These are phyloP conservation scores for Drusus annulatus DNA, from an alignment of 1,140 invertebrate species.

Conservation along the genomic window DNA sequence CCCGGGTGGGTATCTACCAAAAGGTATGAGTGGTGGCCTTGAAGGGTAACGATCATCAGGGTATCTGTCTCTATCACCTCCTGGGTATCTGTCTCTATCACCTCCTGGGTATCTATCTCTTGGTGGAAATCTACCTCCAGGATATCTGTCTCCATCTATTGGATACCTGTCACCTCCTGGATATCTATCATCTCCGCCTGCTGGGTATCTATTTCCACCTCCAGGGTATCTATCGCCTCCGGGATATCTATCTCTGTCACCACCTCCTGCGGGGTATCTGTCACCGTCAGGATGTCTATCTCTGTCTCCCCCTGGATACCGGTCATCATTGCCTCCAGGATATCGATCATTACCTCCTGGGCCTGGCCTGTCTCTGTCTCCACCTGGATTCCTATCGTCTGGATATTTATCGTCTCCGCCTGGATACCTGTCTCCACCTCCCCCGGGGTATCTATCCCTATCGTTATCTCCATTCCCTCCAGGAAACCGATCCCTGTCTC, in stretches of 20 bases:
- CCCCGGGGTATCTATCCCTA: conserved; percentile 63
- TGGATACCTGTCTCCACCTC: conserved; percentile 62
- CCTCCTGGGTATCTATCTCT: conserved; percentile 65
- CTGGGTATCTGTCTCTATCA: conserved; percentile 65
- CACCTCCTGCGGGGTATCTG: conserved; percentile 65
- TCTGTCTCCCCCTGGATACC: conserved; percentile 64
- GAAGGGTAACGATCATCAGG: conserved; percentile 57
- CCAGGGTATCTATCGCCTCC: conserved; percentile 56
- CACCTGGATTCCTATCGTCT: conserved; percentile 62
- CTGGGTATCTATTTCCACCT: conserved; percentile 63
- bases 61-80: conserved; percentile 54
- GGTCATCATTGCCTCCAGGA: conserved; percentile 65
- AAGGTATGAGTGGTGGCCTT: neutral
- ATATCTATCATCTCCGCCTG: conserved; percentile 60
- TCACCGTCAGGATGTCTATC: conserved; percentile 54
- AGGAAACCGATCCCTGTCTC: conserved; percentile 67
- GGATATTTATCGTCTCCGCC: conserved; percentile 61
- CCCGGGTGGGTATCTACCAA: conserved; percentile 62
- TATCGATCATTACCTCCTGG: conserved; percentile 47
- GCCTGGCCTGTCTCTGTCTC: conserved; percentile 58
- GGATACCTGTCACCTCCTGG: conserved; percentile 56
- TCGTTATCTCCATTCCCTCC: conserved; percentile 62
- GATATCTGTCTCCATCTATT: conserved; percentile 64
- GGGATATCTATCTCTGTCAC: conserved; percentile 64
- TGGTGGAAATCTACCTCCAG: conserved; percentile 63